Conservation (phyloP, 1,140 invertebrate species). For the Aphis craccivora region DNA sequence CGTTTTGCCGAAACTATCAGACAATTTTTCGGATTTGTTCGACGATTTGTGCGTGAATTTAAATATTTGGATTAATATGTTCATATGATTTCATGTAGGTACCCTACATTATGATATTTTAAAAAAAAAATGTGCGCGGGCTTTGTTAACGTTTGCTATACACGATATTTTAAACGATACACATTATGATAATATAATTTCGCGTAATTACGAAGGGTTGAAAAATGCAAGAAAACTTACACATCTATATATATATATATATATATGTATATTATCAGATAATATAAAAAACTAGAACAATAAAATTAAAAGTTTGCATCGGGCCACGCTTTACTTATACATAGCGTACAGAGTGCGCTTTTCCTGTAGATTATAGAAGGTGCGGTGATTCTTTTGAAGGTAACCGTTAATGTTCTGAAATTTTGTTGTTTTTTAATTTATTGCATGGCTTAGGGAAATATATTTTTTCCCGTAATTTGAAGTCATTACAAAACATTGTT, state of each 20-base stretch:
- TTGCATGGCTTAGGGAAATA: not conserved
- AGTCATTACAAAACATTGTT: no score
- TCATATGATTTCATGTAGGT: not conserved
- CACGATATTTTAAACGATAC: constrained; percentile 16
- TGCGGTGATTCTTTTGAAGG: not conserved
- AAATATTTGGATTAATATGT: not conserved
- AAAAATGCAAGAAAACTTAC: not conserved
- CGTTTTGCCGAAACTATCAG: not conserved
- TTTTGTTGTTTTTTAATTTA: no score
- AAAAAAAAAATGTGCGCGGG: not conserved
- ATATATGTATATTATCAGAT: not conserved
- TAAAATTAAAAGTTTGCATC: constrained; percentile 12
- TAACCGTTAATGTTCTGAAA: not conserved
- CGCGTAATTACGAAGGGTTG: not conserved
- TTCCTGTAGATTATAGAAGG: not conserved
- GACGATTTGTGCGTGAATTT: not conserved
- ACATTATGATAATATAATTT: constrained; percentile 10
- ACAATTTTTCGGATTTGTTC: not conserved
- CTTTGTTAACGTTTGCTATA: not conserved
- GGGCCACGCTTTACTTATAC: not conserved
- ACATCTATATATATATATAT: not conserved
- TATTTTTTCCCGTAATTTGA: not conserved
- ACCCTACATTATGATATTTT: not conserved
- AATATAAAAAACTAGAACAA: constrained; percentile 12
- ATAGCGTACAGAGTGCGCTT: not conserved